Base-by-base conservation (phyloP, 2,113 vertebrate genomes). In the Campylomormyrus numenius region DNA sequence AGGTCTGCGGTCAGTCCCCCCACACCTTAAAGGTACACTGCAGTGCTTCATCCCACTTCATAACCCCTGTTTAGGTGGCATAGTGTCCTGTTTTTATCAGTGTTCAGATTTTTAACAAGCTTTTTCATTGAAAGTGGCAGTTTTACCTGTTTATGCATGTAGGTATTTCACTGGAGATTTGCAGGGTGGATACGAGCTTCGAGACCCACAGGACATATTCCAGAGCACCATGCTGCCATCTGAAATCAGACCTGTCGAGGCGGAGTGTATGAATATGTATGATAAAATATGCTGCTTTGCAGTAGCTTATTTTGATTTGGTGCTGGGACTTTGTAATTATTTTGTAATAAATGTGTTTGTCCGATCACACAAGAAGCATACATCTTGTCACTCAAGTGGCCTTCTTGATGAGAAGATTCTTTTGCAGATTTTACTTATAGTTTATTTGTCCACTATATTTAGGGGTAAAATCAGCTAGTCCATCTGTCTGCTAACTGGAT, bases 381-480 rank as follows among this genome's bases (percentile, higher is more conserved):
- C 17, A 31, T 70, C n/a, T 77, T 39, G 31, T 35, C 70, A 85
- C 46, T n/a, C 84, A 85, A 85, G 24, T n/a, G 84, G 46, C 84
- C 45, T n/a, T 48, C 6, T 86, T 86, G 21, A 48, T 31, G 46
- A 27, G 11, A 86, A 46, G 48, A 13, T 86, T 50, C 11, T 24
- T 45, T 85, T 85, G 45, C 48, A 86, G 3, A 31, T 70, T 70
- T 27, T 86, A 48, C 24, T 27, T 17, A 86, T 48, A n/a, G 45
- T 50, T 48, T 49, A 50, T n/a, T 48, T 3, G 3, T 27, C n/a
- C 10, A 24, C 24, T 48, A 31, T 50, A 53, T 87, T 17, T 21
- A 53, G 66, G 42, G 88, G 49, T n/a, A 56, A 45, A 35, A 89
- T 89, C 88, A 42, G 21, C 70, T 83, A 84, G 39, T 89, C 88